Conservation (phyloP, 2,113 vertebrate genomes). For the Oxyruncus cristatus region DNA sequence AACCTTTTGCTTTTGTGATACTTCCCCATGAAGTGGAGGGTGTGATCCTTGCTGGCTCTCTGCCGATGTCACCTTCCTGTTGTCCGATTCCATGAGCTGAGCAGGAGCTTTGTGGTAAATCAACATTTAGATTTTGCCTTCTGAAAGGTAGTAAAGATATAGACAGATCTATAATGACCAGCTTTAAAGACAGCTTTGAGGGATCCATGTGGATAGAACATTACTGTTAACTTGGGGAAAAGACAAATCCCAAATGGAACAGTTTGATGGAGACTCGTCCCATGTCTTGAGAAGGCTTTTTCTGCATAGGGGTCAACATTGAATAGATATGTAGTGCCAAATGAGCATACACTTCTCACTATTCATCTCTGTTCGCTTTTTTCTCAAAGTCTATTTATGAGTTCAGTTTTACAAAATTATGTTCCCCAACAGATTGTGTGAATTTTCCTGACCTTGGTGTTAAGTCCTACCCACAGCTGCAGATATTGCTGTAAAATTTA, state of each 20-base stretch:
- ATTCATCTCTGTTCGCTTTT: not conserved
- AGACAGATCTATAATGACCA: not conserved
- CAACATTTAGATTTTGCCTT: not conserved
- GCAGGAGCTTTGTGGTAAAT: not conserved
- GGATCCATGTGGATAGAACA: not conserved
- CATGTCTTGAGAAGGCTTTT: not conserved
- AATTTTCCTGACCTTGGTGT: conserved; percentile 9
- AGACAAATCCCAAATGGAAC: not conserved
- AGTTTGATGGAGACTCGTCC: not conserved
- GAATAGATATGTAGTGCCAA: not conserved
- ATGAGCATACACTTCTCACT: not conserved
- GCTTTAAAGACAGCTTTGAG: not conserved
- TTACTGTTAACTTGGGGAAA: not conserved
- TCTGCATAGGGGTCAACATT: not conserved
- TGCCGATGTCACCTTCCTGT: not conserved
- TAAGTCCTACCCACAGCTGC: not conserved
- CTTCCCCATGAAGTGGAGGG: not conserved
- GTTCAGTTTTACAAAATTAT: not conserved
- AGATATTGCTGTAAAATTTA: conserved; percentile 3
- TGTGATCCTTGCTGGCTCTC: not conserved
- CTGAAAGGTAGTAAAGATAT: not conserved
- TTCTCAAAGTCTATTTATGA: not conserved
- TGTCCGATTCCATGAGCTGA: rapidly evolving
- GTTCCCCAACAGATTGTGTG: not conserved
- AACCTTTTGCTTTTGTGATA: not conserved